Conservation (phyloP, 2,888 invertebrate genomes). For the Zaprionus lineosus region DNA sequence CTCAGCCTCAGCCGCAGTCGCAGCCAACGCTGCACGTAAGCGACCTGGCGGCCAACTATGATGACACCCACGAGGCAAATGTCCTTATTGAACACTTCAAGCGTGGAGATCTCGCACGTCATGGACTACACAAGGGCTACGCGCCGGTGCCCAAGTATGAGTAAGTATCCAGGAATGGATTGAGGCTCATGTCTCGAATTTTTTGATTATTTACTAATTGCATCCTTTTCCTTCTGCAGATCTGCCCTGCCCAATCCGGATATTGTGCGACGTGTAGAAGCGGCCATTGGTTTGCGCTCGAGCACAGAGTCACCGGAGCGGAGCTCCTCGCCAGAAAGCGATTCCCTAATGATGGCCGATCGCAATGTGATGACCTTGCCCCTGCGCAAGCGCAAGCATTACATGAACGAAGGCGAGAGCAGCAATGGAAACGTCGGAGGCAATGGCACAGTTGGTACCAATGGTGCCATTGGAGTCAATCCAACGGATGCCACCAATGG, state of each 20-base stretch:
- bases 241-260: conserved; percentile 77
- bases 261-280: conserved; percentile 86
- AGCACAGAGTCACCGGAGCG: conserved; percentile 83
- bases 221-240: conserved; percentile 46
- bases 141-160: conserved; percentile 82
- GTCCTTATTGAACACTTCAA: conserved; percentile 79
- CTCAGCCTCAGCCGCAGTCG: conserved; percentile 4
- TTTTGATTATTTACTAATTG: neutral
- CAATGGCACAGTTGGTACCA: conserved; percentile 6
- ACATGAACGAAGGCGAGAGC: conserved; percentile 85
- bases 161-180: conserved; percentile 63
- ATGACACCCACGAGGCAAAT: conserved; percentile 72
- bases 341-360: conserved; percentile 83
- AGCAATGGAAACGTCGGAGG: conserved; percentile 12
- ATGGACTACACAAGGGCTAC: conserved; percentile 78
- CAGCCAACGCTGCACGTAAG: conserved; percentile 59
- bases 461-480: conserved; percentile 5
- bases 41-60: conserved; percentile 71
- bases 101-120: conserved; percentile 73
- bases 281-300: conserved; percentile 84
- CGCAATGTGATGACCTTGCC: conserved; percentile 88
- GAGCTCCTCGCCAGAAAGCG: conserved; percentile 84
- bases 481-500: conserved; percentile 11
- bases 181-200: no score
- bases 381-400: conserved; percentile 91